Evolutionary conservation across 2,888 invertebrate species (phyloP), one percentile per base, ranked within the genome.

Genomic region (Yponomeuta plumbellus): DNA sequence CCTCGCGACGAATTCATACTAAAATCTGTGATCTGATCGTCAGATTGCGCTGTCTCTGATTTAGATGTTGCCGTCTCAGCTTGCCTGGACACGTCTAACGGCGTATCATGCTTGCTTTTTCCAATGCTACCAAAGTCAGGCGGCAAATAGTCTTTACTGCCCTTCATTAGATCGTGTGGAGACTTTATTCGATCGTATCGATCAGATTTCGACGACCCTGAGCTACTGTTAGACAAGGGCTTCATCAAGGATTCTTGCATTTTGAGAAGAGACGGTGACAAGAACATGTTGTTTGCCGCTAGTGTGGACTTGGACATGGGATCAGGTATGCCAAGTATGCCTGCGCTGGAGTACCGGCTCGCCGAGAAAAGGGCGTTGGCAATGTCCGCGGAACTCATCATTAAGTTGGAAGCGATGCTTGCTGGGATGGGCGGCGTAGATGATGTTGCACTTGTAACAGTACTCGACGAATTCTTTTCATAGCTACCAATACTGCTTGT

Each of bases 281-380:
- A 90, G 71, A 96, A 96, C 92, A 96, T 94, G 77, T 96, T 96
- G 74, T 95, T 95, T 0, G 96, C 94, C 11, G 95, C 94, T 70
- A 96, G 84, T 39, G 95, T 95, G 13, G 95, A 93, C 76, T 95
- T 95, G 0, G 95, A 94, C 87, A 96, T 92, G 0, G 96, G 95
- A 82, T 96, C 96, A 0, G 95, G 94, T 72, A 95, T 93, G 6
- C 93, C 93, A 52, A 94, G 84, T 66, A 94, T 87, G 22, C 92
- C 93, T 17, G 93, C 92, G 71, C 92, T 92, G 2, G 94, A 93
- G 76, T 93, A 94, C 80, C 93, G 94, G 61, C 93, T 94, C 1
- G 93, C 92, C 66, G 93, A 94, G 75, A 95, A 94, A 66, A 95
- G 84, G 66, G 95, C 94, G 76, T 92, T 93, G 0, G 95, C 93